Base-by-base conservation (phyloP, 2,888 invertebrate genomes). In the Lathronympha strigana region DNA sequence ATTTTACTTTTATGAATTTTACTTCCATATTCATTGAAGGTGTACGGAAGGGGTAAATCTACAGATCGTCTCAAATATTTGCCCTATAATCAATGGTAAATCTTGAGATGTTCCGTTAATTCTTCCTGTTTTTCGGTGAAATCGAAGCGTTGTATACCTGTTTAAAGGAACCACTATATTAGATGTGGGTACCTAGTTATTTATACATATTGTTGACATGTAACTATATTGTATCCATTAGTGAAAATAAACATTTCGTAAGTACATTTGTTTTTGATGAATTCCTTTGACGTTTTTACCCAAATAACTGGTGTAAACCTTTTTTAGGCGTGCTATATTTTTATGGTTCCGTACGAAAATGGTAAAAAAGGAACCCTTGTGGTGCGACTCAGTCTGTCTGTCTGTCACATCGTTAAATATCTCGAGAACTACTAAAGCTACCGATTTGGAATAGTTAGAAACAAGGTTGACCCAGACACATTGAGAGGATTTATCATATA, bases 141-240 rank as follows among this genome's bases (percentile, higher is more conserved):
- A 45, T 58, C 51, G 58, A 58, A 21, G 19, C 25, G 63, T 33
- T 43, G 66, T 66, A 61, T 66, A 61, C 66, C 66, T 54, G 60
- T 66, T 61, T 28, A 38, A 13, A 54, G 66, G 15, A 54, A 23
- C 60, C 60, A 66, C 38, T 31, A 80, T 81, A 74, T 72, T 84
- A 85, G 83, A 76, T 76, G 82, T 83, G 80, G 76, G 78, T 71
- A 78, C 73, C 83, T 86, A 84, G 84, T 84, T 87, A 88, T 83
- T 84, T 88, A 84, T 88, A 85, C 84, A 79, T 87, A 88, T 83
- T 90, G 90, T 91, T 90, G 89, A 90, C 58, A 88, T 87, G 83
- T 90, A 88, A 87, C 82, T 82, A 79, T 83, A 83, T 80, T 88
- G 85, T 90, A 90, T 84, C 84, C 85, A 88, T 88, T 90, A 91